Percentiles rank a stretch among this genome's conserved stretches.
These are phyloP conservation scores for Acromyrmex echinatior DNA, from an alignment of 1,140 invertebrate genomes.

Conservation along the genomic window DNA sequence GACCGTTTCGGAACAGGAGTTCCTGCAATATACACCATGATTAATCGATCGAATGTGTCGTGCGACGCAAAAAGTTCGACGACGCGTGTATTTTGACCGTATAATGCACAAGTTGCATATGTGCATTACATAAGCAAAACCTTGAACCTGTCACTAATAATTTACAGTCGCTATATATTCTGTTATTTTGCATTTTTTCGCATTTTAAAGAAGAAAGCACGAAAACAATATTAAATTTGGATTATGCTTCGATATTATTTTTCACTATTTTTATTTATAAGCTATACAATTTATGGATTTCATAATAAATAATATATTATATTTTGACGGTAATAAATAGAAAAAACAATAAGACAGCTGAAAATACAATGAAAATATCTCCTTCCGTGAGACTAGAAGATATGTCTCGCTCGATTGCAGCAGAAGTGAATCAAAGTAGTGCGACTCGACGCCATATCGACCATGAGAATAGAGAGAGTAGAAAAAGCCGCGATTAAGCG, in stretches of 20 bases:
- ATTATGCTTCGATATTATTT: neutral
- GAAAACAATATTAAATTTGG: neutral
- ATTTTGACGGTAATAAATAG: slow-evolving; percentile 1
- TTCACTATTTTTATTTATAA: slow-evolving; percentile 8
- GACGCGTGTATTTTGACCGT: slow-evolving; percentile 19
- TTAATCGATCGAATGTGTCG: slow-evolving; percentile 48
- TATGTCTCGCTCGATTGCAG: slow-evolving; percentile 10
- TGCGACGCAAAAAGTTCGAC: slow-evolving; percentile 33
- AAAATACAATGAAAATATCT: neutral
- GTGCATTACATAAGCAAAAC: slow-evolving; percentile 19
- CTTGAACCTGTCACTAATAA: neutral
- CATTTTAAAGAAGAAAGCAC: neutral
- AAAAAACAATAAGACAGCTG: neutral
- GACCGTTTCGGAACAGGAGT: slow-evolving; percentile 28
- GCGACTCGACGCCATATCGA: slow-evolving; percentile 5
- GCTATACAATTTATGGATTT: neutral
- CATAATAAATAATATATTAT: slow-evolving; percentile 19
- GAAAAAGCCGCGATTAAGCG: slow-evolving; percentile 12
- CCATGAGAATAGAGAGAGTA: neutral
- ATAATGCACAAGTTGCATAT: slow-evolving; percentile 31
- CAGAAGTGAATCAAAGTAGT: neutral
- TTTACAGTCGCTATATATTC: neutral
- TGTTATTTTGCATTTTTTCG: neutral
- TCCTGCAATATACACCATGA: slow-evolving; percentile 17
- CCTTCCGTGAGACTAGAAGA: neutral